A percentile compares a stretch with the other conserved stretches of the same genome.
phyloP scores from a whole-genome alignment of 35 echinoderm and acorn worm genomes.

The Eucidaris tribuloides region DNA sequence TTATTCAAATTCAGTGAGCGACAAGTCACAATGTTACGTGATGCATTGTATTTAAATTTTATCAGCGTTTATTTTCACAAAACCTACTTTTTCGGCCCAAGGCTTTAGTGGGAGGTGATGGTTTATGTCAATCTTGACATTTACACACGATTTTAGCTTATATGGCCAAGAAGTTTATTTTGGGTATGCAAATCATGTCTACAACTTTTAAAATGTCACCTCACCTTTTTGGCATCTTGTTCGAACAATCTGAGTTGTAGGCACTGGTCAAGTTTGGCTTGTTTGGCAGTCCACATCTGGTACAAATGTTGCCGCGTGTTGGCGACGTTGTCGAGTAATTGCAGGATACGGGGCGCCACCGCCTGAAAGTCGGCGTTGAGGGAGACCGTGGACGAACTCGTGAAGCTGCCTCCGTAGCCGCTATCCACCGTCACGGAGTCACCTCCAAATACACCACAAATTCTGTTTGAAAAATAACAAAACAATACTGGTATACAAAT shows the following conservation, averaged over 20 bases:
- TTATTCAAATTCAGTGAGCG: too few species aligned
- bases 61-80: too few species aligned
- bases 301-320: slow-evolving; percentile 64
- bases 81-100: too few species aligned
- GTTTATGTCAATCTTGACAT: too few species aligned
- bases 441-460: slow-evolving; percentile 63
- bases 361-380: slow-evolving; percentile 84
- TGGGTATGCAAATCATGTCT: too few species aligned
- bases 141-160: too few species aligned
- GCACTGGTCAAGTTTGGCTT: slow-evolving; percentile 84
- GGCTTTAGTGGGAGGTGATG: too few species aligned
- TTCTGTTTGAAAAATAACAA: slow-evolving; percentile 31
- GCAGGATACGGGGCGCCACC: slow-evolving; percentile 62
- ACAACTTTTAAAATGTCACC: too few species aligned
- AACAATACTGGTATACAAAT: too few species aligned
- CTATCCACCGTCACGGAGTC: slow-evolving; percentile 76
- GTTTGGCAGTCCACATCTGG: slow-evolving; percentile 80
- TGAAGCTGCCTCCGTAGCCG: slow-evolving; percentile 87
- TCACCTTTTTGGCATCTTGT: slow-evolving; percentile 88
- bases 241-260: slow-evolving; percentile 89
- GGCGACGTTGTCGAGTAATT: slow-evolving; percentile 70
- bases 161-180: too few species aligned
- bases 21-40: too few species aligned
- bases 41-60: too few species aligned
- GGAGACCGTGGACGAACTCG: slow-evolving; percentile 62